Base-by-base conservation (phyloP, 2,113 vertebrate genomes). In the Brachirus orientalis region DNA sequence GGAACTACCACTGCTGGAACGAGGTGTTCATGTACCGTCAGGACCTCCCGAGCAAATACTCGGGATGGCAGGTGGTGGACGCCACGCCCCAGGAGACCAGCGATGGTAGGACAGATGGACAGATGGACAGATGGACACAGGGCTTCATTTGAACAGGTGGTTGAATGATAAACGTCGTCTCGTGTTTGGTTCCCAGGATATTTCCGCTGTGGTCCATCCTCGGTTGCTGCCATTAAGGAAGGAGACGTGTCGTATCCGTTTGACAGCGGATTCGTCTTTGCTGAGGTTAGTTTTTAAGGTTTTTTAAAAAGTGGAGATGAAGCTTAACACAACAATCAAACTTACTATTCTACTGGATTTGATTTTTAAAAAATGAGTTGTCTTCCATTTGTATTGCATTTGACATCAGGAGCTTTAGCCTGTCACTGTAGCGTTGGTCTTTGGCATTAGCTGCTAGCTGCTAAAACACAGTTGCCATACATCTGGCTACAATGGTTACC, bases 1-100 rank as follows among this genome's bases (percentile, higher is more conserved):
- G 97, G 97, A 99, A 97, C 84, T 99, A 94, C 63, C 97, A 99
- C 83, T 96, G 95, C 85, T 99, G 97, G 97, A 97, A 95, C 0
- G 97, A 99, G 73, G 94, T 91, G 9, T 97, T 83, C 90, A 93
- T 96, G 84, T 70, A 71, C 0, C 93, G 97, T 43, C 59, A 73
- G 0, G 96, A 98, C 66, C 92, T 99, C 55, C 95, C 95, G 0
- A 63, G 90, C 0, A 89, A 85, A 6, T 93, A 94, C 1, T 91
- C 90, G 28, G 97, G 97, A 1, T 99, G 97, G 97, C 97, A 99
- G 77, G 95, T 72, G 19, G 94, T 99, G 68, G 97, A 99, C 64
- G 61, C 92, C 48, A 98, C 97, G n/a, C 96, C 97, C 0, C 97
- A 99, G 86, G 96, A 99, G 86, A 98, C 93, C 73, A 98, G 96